Evolutionary conservation across 2,797 vertebrate genomes (phyloP), one percentile per base, ranked within the genome.

Genomic region (Sebastes baramenuke): DNA sequence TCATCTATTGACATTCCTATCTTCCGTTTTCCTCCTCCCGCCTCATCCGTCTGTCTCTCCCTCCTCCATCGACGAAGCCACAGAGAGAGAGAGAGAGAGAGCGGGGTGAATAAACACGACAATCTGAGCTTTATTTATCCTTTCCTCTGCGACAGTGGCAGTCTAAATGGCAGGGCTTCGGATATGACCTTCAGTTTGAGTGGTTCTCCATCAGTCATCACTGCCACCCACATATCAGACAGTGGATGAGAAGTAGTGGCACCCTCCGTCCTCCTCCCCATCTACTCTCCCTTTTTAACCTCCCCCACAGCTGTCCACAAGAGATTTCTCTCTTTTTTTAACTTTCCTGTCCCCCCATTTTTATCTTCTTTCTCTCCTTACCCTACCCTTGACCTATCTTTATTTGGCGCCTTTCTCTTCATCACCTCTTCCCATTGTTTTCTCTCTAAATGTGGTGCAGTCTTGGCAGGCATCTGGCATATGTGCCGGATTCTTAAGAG

Each of bases 181-280:
- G 80, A 88, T 90, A 71, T 93, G 93, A 95, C 94, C 93, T 95
- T 94, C 92, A 92, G 73, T 86, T 90, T 79, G 82, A 93, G 92
- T 85, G 83, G 71, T 69, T 85, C 81, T 84, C 88, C 91, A 95
- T 94, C 93, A 90, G 88, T 94, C 93, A 93, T 88, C 80, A 22
- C 90, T 82, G 88, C 90, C 92, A 88, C 89, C 91, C 84, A 85
- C 83, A 81, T 85, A 92, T 93, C 91, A 92, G 77, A 92, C 79
- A 66, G 80, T 81, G 86, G 88, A 86, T 86, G 85, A 84, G 77
- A 70, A 79, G 80, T 60, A 73, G 87, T 61, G 59, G 77, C 34
- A 67, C 75, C 69, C 62, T 78, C 70, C 58, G 9, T 79, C 72
- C 82, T 79, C 75, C 36, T 72, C 29, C 27, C 34, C 69, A 60